A percentile compares a stretch with the other conserved stretches of the same genome.
phyloP scores from a whole-genome alignment of 2,113 vertebrate genomes.

The Maccullochella peelii region DNA sequence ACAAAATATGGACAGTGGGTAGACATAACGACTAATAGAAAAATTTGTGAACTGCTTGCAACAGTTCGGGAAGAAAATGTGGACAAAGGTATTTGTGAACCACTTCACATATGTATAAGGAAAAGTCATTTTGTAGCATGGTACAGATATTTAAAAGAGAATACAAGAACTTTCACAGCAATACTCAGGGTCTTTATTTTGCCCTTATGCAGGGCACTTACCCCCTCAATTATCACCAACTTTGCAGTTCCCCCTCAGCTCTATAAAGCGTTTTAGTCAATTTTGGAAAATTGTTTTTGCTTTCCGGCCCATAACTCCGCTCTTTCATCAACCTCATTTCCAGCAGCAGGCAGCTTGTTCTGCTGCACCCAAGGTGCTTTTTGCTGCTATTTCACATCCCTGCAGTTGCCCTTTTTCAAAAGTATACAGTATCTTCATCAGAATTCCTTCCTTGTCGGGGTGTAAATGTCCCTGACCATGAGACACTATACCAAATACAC shows the following conservation, averaged over 20 bases:
- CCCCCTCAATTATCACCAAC: background rate
- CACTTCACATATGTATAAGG: background rate
- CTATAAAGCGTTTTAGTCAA: background rate
- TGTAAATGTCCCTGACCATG: background rate
- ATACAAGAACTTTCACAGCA: background rate
- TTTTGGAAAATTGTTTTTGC: too few relatives aligned
- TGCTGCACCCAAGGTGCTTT: too few relatives aligned
- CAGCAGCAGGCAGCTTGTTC: too few relatives aligned
- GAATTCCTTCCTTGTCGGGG: background rate
- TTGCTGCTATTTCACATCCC: too few relatives aligned
- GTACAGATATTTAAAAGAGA: background rate
- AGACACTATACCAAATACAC: background rate
- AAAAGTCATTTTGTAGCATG: background rate
- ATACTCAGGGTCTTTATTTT: background rate
- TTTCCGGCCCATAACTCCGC: too few relatives aligned
- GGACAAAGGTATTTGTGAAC: background rate
- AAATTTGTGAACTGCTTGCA: background rate
- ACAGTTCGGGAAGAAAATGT: background rate
- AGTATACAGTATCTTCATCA: background rate
- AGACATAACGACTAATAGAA: background rate
- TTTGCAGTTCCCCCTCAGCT: background rate
- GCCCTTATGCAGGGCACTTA: too few relatives aligned
- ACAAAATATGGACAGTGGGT: slow-evolving; percentile 10
- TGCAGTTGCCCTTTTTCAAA: background rate
- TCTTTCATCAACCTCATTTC: too few relatives aligned